These are phyloP conservation scores for Invenusta paracnida DNA, from an alignment of 2,888 invertebrate genomes.

Conservation along the genomic window DNA sequence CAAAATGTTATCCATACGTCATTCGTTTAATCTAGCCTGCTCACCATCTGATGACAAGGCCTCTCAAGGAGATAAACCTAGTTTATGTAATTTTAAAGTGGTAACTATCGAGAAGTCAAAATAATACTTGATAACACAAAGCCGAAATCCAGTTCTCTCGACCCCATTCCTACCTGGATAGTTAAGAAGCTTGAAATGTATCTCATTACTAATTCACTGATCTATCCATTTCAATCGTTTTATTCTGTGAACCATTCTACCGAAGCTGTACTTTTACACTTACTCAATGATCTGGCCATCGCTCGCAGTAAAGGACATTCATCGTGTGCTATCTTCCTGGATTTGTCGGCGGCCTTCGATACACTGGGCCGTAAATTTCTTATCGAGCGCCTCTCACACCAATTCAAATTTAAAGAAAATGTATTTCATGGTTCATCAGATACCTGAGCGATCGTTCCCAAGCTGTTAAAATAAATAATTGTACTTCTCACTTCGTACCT, in stretches of 20 bases:
- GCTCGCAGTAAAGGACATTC: background rate
- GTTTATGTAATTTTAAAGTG: background rate
- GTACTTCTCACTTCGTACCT: background rate
- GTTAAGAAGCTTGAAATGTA: background rate
- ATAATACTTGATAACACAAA: background rate
- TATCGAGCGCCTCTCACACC: background rate
- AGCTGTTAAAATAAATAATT: constrained; percentile 17
- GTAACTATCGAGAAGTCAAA: background rate
- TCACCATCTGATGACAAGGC: background rate
- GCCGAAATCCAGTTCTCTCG: background rate
- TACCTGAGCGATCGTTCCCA: background rate
- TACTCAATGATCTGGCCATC: background rate
- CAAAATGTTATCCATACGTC: background rate
- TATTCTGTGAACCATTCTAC: background rate
- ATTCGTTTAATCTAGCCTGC: background rate
- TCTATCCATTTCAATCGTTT: background rate
- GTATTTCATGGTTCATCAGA: constrained; percentile 12
- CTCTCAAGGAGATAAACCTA: background rate
- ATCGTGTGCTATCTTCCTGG: no score
- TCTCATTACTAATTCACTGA: background rate
- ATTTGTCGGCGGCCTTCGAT: no score
- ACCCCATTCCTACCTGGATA: background rate
- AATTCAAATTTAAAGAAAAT: background rate
- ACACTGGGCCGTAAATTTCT: background rate
- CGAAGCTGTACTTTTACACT: background rate